Evolutionary conservation across 2,113 vertebrate genomes (phyloP), one percentile per base, ranked within the genome.

Genomic region (Coptodon bakossiorum): DNA sequence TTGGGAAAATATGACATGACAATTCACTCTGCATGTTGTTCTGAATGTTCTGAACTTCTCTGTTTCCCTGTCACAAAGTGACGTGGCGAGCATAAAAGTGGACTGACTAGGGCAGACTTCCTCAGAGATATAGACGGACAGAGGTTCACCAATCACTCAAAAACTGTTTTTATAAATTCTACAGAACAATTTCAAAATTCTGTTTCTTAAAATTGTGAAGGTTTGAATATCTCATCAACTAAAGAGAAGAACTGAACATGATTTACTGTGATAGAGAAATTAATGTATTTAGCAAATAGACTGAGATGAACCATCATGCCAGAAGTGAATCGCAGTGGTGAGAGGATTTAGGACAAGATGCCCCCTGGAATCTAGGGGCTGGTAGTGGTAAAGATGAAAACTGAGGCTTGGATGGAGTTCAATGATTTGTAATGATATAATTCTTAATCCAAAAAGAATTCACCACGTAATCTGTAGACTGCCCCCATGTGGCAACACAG

Each of bases 221-320:
- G 5, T 27, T 57, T 57, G 6, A 57, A 57, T 57, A 27, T 57
- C 0, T 57, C 24, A 57, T 57, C 54, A 57, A 27, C 22, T 57
- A 57, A 27, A 3, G 11, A 24, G 24, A 57, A 57, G 3, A 14
- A 57, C 24, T 14, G 54, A 57, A 57, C 22, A 5, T 14, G 54
- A 56, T 57, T 14, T 27, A 57, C 27, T 57, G 24, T 57, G 54
- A 57, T 0, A 56, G 54, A 56, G 1, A 56, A 56, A 27, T 27
- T 0, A 27, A 56, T 56, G 54, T 24, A 56, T 56, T 56, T 24
- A 0, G 22, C 0, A 0, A 24, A 13, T 56, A 56, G 22, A 56
- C 22, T 2, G 6, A 7, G 54, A 56, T 56, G 2, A 56, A 56
- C 53, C 53, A 56, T 56, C 0, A 56, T 24, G 53, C 11, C 53